Conservation (phyloP, 2,113 vertebrate genomes). For the Ibidorhyncha struthersii region DNA sequence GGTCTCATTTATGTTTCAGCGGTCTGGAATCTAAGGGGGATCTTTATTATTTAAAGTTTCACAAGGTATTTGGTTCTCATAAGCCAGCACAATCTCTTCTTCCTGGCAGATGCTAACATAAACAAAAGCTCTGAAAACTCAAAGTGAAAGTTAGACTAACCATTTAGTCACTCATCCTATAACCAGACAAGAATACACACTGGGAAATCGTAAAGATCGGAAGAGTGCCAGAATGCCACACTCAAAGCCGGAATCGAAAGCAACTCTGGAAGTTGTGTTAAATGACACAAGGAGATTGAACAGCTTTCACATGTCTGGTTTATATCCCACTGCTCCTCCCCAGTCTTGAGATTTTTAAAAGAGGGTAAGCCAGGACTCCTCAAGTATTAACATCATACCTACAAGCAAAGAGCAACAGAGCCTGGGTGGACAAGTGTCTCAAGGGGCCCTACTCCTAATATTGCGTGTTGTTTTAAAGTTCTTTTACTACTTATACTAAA, state of each 20-base stretch:
- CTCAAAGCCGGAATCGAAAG: not conserved
- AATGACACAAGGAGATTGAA: not conserved
- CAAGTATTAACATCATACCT: not conserved
- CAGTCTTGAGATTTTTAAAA: not conserved
- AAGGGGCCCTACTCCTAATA: constrained; percentile 7
- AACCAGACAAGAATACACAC: not conserved
- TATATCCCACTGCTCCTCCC: not conserved
- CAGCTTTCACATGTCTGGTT: not conserved
- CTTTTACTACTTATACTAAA: constrained; percentile 10
- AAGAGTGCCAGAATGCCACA: not conserved
- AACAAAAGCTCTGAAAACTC: not conserved
- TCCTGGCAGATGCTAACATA: not conserved
- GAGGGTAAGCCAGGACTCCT: not conserved
- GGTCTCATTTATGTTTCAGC: not conserved
- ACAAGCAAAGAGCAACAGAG: not conserved
- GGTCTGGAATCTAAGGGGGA: not conserved
- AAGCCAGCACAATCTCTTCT: not conserved
- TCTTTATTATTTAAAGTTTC: not conserved
- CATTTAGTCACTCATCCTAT: not conserved
- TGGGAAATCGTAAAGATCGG: not conserved
- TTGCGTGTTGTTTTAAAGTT: constrained; percentile 46
- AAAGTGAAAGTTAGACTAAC: not conserved
- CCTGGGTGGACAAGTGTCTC: not conserved
- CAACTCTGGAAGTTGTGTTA: not conserved
- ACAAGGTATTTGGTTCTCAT: not conserved